phyloP scores from a whole-genome alignment of 2,797 vertebrate species.

The Myripristis murdjan region DNA sequence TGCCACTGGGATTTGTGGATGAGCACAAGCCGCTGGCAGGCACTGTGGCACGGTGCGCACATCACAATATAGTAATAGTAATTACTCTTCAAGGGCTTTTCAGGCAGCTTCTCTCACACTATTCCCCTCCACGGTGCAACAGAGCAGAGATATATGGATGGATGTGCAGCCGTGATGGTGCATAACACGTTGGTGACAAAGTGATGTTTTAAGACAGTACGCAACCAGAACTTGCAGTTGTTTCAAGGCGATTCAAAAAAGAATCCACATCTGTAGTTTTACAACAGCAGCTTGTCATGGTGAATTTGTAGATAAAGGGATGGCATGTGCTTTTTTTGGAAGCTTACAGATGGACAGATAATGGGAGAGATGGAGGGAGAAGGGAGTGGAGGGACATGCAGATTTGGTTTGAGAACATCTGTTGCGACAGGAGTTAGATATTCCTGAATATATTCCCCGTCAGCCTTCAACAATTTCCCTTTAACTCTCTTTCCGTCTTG shows the following conservation, averaged over 20 bases:
- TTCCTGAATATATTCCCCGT: conserved; percentile 40
- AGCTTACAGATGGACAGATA: conserved; percentile 26
- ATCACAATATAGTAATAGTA: conserved; percentile 46
- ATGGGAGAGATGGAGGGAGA: conserved; percentile 26
- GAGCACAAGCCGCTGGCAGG: conserved; percentile 40
- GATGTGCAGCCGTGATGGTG: conserved; percentile 12
- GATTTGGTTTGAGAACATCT: conserved; percentile 50
- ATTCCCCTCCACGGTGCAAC: conserved; percentile 42
- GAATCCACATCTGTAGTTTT: conserved; percentile 33
- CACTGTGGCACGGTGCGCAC: conserved; percentile 10
- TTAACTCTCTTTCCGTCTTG: background rate
- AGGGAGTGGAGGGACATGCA: conserved; percentile 10
- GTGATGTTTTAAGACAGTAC: background rate
- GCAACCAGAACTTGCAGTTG: conserved; percentile 24
- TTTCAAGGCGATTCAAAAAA: conserved; percentile 40
- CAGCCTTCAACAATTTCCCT: conserved; percentile 6
- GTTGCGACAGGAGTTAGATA: conserved; percentile 32
- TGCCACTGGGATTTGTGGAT: conserved; percentile 42
- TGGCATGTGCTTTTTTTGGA: conserved; percentile 21
- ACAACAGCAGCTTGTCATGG: conserved; percentile 22
- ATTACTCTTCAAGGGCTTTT: conserved; percentile 56
- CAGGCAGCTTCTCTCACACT: conserved; percentile 25
- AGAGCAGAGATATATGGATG: conserved; percentile 49
- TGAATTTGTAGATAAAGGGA: conserved; percentile 3
- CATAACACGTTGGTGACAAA: conserved; percentile 19